These are phyloP conservation scores for Neogobius melanostomus DNA, from an alignment of 2,113 vertebrate species.

Conservation along the genomic window DNA sequence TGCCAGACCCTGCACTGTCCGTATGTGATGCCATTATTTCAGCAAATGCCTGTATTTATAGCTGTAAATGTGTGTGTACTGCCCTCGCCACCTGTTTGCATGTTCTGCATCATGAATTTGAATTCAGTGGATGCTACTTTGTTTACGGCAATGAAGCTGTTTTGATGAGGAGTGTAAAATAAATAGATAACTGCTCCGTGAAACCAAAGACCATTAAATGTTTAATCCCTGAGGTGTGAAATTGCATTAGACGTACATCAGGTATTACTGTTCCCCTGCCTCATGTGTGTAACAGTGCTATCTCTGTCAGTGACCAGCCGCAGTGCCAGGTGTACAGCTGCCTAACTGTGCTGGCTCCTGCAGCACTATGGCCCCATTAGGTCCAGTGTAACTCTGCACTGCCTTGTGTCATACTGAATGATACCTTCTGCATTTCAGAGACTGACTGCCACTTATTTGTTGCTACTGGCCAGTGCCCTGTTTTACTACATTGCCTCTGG, in stretches of 20 bases:
- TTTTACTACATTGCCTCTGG: slow-evolving; percentile 45
- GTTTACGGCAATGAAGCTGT: slow-evolving; percentile 51
- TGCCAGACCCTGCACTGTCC: slow-evolving; percentile 43
- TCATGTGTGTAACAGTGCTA: slow-evolving; percentile 27
- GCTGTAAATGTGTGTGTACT: slow-evolving; percentile 48
- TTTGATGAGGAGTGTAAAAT: slow-evolving; percentile 45
- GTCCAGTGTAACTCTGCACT: slow-evolving; percentile 19
- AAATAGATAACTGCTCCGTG: slow-evolving; percentile 47
- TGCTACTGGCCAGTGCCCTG: slow-evolving; percentile 27
- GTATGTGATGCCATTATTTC: slow-evolving; percentile 29
- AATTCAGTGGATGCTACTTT: slow-evolving; percentile 29
- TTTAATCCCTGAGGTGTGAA: slow-evolving; percentile 68
- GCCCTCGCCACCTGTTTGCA: slow-evolving; percentile 50
- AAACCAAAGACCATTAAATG: slow-evolving; percentile 57
- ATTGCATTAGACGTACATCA: slow-evolving; percentile 54
- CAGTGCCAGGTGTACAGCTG: slow-evolving; percentile 14
- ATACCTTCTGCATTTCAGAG: slow-evolving; percentile 38
- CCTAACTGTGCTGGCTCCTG: slow-evolving; percentile 9
- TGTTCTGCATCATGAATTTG: slow-evolving; percentile 42
- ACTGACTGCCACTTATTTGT: slow-evolving; percentile 47
- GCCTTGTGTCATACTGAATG: slow-evolving; percentile 38
- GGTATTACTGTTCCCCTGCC: slow-evolving; percentile 7
- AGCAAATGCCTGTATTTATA: slow-evolving; percentile 41
- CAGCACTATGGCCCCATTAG: slow-evolving; percentile 38
- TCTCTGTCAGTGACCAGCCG: slow-evolving; percentile 11